Conservation (phyloP, 2,888 invertebrate species). For the Uropetala carovei region DNA sequence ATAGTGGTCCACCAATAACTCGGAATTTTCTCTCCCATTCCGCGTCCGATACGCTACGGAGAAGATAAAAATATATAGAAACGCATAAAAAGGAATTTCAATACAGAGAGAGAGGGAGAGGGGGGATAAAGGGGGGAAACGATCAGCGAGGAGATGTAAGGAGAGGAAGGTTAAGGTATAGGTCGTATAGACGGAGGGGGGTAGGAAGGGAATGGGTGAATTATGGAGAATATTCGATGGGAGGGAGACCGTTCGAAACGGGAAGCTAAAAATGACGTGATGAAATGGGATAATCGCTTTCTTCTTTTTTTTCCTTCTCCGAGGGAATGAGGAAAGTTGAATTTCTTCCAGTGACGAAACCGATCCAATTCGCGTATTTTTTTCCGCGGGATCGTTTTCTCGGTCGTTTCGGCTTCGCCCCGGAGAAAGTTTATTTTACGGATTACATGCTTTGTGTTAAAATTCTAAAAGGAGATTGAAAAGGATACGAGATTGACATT, state of each 20-base stretch:
- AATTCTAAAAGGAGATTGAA: no score
- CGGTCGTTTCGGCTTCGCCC: background rate
- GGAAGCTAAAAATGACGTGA: background rate
- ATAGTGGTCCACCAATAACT: background rate
- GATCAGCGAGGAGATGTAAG: background rate
- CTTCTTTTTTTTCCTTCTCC: background rate
- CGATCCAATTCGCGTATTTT: background rate
- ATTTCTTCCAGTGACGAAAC: background rate
- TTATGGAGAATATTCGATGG: background rate
- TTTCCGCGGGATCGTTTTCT: background rate
- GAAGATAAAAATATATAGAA: background rate
- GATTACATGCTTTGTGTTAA: no score
- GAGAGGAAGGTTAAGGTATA: background rate
- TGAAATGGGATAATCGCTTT: background rate
- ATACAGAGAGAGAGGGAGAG: background rate
- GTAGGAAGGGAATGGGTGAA: background rate
- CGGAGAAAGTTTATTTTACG: no score
- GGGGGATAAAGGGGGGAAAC: background rate
- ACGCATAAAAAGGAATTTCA: background rate
- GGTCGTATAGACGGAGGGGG: background rate
- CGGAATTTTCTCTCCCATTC: background rate
- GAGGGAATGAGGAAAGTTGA: background rate
- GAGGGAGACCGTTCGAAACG: background rate
- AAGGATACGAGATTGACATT: no score
- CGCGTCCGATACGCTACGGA: background rate